phyloP scores from a whole-genome alignment of 2,888 invertebrate species.

The Stictocephala bisonia region DNA sequence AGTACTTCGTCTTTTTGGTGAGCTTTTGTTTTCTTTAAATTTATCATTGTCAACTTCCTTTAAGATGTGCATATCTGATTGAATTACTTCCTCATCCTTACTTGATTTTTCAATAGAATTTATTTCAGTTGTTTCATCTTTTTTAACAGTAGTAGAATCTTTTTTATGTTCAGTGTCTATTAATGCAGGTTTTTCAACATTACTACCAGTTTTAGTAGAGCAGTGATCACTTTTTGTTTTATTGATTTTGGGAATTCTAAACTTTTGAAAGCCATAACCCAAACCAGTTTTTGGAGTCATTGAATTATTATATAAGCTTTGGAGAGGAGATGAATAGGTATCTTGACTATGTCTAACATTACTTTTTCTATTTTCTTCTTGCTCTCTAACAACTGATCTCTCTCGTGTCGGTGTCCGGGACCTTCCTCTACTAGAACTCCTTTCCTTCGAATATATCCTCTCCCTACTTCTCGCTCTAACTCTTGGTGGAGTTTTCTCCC shows the following conservation, averaged over 20 bases:
- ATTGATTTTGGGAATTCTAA: constrained; percentile 30
- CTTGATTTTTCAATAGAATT: too few species aligned
- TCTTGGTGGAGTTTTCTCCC: neutral
- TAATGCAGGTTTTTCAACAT: too few species aligned
- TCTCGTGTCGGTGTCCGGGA: neutral
- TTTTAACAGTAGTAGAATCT: too few species aligned
- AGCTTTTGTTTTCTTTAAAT: too few species aligned
- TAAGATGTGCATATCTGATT: too few species aligned
- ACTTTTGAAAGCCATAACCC: constrained; percentile 42
- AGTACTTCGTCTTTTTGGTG: too few species aligned
- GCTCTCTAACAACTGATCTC: neutral
- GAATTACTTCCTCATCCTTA: too few species aligned
- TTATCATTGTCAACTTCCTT: too few species aligned
- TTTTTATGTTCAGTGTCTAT: too few species aligned
- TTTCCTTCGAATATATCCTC: neutral
- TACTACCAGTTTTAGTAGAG: too few species aligned
- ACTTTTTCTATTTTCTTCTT: neutral
- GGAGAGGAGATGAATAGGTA: constrained; percentile 33
- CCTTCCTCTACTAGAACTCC: neutral
- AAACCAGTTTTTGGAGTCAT: constrained; percentile 32
- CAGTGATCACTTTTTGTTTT: neutral
- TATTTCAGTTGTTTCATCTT: too few species aligned
- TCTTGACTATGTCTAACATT: constrained; percentile 18
- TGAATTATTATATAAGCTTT: constrained; percentile 11
- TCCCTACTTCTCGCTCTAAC: neutral